Percentiles rank a stretch among this genome's conserved stretches.
Conservation (phyloP, 2,888 invertebrate genomes). For the Dryococelus australis region DNA sequence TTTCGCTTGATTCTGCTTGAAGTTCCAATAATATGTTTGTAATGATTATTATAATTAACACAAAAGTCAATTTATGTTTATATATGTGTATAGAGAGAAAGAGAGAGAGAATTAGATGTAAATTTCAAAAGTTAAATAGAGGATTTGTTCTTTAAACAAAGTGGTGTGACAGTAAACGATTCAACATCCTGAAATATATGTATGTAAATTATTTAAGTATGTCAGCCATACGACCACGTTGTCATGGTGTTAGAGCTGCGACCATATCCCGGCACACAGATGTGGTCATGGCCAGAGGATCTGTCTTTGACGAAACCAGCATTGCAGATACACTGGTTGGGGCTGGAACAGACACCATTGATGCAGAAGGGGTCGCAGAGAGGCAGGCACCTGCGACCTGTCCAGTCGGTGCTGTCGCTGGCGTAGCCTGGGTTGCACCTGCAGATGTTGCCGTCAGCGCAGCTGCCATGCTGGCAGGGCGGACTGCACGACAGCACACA, state of each 20-base stretch:
- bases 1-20: no score
- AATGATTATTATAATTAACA: no score
- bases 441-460: slow-evolving; percentile 64
- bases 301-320: slow-evolving; percentile 49
- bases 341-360: slow-evolving; percentile 57
- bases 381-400: background rate
- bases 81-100: no score
- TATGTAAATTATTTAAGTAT: no score
- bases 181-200: no score
- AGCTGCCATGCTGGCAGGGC: slow-evolving; percentile 59
- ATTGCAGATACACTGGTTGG: slow-evolving; percentile 57
- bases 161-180: no score
- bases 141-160: no score
- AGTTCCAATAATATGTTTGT: no score
- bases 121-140: no score
- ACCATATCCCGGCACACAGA: background rate
- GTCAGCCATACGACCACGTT: background rate
- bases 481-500: slow-evolving; percentile 53
- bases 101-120: no score
- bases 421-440: slow-evolving; percentile 62
- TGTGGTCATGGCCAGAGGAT: background rate
- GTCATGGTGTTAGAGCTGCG: background rate
- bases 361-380: slow-evolving; percentile 52
- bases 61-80: no score
- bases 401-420: slow-evolving; percentile 54